These are phyloP conservation scores for Gila orcuttii DNA, from an alignment of 2,113 vertebrate species.

Conservation along the genomic window DNA sequence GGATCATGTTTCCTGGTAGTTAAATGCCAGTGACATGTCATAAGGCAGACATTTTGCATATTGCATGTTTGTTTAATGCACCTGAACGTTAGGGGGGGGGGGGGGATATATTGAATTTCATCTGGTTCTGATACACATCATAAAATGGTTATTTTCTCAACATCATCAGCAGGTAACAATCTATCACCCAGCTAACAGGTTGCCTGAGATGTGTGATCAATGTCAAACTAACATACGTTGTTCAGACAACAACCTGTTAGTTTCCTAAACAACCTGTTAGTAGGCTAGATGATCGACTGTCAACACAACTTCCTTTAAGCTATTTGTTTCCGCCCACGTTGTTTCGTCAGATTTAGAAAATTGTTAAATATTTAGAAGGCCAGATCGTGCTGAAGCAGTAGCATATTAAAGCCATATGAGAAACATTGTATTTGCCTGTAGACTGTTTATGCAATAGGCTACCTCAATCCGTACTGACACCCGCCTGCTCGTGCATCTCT, in stretches of 20 bases:
- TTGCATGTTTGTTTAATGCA: not conserved
- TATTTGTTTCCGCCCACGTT: not conserved
- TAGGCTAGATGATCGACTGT: not conserved
- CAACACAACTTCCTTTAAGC: conserved; percentile 6
- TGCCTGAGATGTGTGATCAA: not conserved
- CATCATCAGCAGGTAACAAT: not conserved
- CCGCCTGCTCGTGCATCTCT: conserved; percentile 31
- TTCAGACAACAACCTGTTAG: conserved; percentile 28
- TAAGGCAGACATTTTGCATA: conserved; percentile 5
- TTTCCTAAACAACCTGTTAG: conserved; percentile 42
- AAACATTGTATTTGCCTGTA: not conserved
- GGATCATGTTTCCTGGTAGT: conserved; percentile 3
- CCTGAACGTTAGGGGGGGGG: not conserved
- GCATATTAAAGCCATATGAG: not conserved
- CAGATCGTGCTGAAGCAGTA: not conserved
- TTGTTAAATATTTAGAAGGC: not conserved
- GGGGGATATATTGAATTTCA: no score
- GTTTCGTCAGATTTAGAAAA: not conserved
- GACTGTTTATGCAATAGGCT: not conserved
- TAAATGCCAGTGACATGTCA: not conserved
- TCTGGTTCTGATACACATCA: not conserved
- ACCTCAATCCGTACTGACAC: conserved; percentile 37
- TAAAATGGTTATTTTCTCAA: not conserved
- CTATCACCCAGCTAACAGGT: not conserved
- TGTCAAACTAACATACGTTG: not conserved